These are phyloP conservation scores for Nipponia nippon DNA, from an alignment of 2,113 vertebrate species.

Conservation along the genomic window DNA sequence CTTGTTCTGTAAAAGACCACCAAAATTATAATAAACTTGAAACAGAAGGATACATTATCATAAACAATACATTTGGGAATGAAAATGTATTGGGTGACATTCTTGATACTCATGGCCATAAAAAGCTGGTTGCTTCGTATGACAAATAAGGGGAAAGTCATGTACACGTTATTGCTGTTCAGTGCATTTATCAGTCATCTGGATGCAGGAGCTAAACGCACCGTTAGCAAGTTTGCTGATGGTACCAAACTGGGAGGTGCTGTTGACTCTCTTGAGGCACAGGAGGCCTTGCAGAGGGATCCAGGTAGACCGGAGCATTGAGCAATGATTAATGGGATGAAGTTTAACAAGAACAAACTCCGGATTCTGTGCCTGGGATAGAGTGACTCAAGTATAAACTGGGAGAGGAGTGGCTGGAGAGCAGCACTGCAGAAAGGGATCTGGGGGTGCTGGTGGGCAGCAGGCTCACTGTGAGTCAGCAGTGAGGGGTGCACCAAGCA, in stretches of 20 bases:
- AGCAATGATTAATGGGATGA: not conserved
- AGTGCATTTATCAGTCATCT: rapidly evolving
- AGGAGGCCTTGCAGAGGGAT: too few species aligned
- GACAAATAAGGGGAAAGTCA: not conserved
- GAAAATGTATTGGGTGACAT: not conserved
- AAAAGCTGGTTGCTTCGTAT: not conserved
- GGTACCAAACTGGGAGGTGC: not conserved
- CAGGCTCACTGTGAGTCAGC: not conserved
- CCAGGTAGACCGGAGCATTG: not conserved
- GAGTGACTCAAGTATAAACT: rapidly evolving
- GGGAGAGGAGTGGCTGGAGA: not conserved
- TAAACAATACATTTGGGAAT: not conserved
- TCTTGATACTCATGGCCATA: not conserved
- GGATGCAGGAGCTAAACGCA: not conserved
- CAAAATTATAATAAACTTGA: not conserved
- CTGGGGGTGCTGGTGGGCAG: not conserved
- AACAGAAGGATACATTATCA: not conserved
- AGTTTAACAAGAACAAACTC: not conserved
- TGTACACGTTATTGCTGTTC: not conserved
- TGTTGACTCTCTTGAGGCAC: too few species aligned
- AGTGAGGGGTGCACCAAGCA: not conserved
- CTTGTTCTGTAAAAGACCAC: not conserved
- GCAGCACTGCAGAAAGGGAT: not conserved
- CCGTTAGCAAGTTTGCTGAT: not conserved
- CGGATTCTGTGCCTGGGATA: not conserved